phyloP scores from a whole-genome alignment of 2,113 vertebrate species.

The Prunella fulvescens region DNA sequence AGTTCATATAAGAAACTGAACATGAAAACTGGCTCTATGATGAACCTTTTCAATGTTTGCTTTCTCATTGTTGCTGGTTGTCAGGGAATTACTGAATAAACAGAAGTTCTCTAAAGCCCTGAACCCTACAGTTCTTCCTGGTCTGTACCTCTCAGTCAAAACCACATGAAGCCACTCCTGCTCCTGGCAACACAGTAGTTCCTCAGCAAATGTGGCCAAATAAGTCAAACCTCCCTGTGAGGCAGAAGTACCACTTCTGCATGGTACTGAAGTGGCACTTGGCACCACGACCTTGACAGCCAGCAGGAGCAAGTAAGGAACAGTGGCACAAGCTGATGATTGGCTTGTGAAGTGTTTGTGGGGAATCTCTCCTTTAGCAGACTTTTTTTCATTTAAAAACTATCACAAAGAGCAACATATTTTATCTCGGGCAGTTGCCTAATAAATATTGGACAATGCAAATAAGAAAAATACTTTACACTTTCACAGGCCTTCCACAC shows the following conservation, averaged over 20 bases:
- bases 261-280: not conserved
- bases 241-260: not conserved
- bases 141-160: not conserved
- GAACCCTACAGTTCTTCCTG: not conserved
- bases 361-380: not conserved
- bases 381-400: not conserved
- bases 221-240: not conserved
- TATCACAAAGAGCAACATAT: not conserved
- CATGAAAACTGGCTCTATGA: not conserved
- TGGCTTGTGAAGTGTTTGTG: not conserved
- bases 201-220: not conserved
- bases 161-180: not conserved
- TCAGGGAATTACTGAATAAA: not conserved
- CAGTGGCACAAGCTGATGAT: rapidly evolving
- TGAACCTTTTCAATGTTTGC: not conserved
- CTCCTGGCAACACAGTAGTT: not conserved
- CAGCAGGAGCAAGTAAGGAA: not conserved
- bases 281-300: not conserved
- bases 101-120: not conserved
- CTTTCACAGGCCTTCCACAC: not conserved
- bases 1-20: not conserved
- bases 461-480: not conserved
- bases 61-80: not conserved
- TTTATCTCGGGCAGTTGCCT: not conserved
- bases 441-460: not conserved